A percentile compares a stretch with the other conserved stretches of the same genome.
These are phyloP conservation scores for Pogonophryne albipinna DNA, from an alignment of 2,797 vertebrate species.

Conservation along the genomic window DNA sequence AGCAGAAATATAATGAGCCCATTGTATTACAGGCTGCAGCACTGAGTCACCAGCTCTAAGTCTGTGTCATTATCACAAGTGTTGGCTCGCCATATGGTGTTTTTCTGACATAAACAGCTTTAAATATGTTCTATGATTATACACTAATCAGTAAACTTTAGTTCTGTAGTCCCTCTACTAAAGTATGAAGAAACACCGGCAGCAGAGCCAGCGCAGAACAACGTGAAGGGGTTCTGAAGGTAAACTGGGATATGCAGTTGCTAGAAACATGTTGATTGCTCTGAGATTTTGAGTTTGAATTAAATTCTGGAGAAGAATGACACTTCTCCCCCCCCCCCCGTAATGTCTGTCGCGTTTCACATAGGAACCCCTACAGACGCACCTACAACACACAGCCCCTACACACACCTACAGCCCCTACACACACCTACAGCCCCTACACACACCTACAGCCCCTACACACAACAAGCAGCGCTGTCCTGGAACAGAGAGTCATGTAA, in stretches of 20 bases:
- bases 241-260: constrained; percentile 1
- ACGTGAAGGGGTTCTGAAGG: not conserved
- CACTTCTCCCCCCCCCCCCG: too few relatives aligned
- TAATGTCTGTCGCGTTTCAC: too few relatives aligned
- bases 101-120: constrained; percentile 8
- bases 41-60: not conserved
- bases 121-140: constrained; percentile 16
- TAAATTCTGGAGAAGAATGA: too few relatives aligned
- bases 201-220: not conserved
- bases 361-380: too few relatives aligned
- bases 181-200: constrained; percentile 13
- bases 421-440: too few relatives aligned
- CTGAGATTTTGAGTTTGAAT: not conserved
- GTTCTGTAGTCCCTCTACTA: not conserved
- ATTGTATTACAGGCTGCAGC: constrained; percentile 35
- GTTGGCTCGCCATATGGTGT: constrained; percentile 22
- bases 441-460: too few relatives aligned
- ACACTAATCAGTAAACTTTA: constrained; percentile 1
- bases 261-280: constrained; percentile 1
- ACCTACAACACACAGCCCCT: too few relatives aligned
- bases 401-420: too few relatives aligned
- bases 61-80: constrained; percentile 25
- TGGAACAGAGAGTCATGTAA: too few relatives aligned
- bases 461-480: too few relatives aligned
- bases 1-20: constrained; percentile 57